A percentile compares a stretch with the other conserved stretches of the same genome.
phyloP scores from a whole-genome alignment of 2,113 vertebrate species.

The Callospermophilus lateralis region DNA sequence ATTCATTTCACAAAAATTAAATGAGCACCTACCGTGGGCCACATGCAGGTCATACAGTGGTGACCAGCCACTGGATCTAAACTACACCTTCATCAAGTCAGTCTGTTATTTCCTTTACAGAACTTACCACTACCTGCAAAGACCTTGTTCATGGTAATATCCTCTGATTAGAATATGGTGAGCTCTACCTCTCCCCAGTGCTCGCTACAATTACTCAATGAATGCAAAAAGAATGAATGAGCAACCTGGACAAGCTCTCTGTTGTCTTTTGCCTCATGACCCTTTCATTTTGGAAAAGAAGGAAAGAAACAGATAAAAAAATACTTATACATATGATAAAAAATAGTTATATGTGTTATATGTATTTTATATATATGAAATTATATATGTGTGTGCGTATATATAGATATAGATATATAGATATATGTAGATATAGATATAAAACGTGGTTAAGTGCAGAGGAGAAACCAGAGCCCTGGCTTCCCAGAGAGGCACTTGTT shows the following conservation, averaged over 20 bases:
- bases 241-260: background rate
- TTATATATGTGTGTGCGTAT: too few relatives aligned
- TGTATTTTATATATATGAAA: too few relatives aligned
- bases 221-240: background rate
- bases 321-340: too few relatives aligned
- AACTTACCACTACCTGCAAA: background rate
- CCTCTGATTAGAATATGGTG: background rate
- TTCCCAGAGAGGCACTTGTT: background rate
- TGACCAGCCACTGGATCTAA: accelerated
- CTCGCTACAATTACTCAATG: background rate
- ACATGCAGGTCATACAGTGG: accelerated
- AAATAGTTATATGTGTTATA: background rate
- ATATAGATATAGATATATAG: too few relatives aligned
- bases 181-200: background rate
- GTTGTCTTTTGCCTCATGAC: accelerated
- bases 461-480: background rate
- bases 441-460: too few relatives aligned
- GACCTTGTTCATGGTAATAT: too few relatives aligned
- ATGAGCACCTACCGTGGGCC: background rate
- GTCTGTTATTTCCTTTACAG: background rate
- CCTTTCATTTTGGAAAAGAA: background rate
- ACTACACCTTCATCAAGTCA: accelerated
- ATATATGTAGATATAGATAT: too few relatives aligned
- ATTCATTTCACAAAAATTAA: background rate
- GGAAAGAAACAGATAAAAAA: too few relatives aligned